Percentiles rank a stretch among this genome's conserved stretches.
Conservation (phyloP, 2,113 vertebrate species). For the Passer domesticus region DNA sequence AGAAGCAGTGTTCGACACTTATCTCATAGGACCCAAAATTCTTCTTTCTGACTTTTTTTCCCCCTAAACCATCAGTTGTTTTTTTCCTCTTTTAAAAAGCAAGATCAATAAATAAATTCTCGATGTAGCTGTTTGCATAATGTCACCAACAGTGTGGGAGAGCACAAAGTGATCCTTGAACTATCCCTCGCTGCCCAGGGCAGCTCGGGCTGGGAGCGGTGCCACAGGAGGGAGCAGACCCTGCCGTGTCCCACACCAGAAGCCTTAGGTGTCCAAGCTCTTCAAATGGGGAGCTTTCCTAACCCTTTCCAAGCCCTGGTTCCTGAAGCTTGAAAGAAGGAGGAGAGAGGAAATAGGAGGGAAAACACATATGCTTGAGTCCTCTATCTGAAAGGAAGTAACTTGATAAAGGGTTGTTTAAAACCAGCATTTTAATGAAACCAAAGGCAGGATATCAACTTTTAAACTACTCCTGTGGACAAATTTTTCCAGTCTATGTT, state of each 20-base stretch:
- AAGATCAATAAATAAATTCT: slow-evolving; percentile 31
- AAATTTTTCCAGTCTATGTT: background rate
- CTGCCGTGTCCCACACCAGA: background rate
- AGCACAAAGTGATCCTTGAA: background rate
- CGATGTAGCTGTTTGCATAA: background rate
- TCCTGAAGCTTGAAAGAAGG: background rate
- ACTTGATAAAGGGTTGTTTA: background rate
- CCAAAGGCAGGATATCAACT: background rate
- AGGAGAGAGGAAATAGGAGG: background rate
- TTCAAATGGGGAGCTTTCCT: background rate
- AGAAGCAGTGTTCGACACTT: slow-evolving; percentile 51
- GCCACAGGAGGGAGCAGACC: background rate
- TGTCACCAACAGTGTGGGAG: background rate
- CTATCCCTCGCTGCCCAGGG: background rate
- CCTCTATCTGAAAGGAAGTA: background rate
- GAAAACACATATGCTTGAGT: background rate
- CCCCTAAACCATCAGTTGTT: background rate
- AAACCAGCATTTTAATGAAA: background rate
- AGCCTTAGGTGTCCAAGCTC: background rate
- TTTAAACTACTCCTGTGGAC: background rate
- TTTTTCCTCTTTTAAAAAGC: slow-evolving; percentile 37
- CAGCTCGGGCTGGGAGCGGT: background rate
- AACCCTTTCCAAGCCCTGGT: background rate
- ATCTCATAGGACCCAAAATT: slow-evolving; percentile 65
- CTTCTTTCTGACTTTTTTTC: slow-evolving; percentile 3